Evolutionary conservation across 2,797 vertebrate species (phyloP).

Genomic region (Euthynnus affinis): DNA sequence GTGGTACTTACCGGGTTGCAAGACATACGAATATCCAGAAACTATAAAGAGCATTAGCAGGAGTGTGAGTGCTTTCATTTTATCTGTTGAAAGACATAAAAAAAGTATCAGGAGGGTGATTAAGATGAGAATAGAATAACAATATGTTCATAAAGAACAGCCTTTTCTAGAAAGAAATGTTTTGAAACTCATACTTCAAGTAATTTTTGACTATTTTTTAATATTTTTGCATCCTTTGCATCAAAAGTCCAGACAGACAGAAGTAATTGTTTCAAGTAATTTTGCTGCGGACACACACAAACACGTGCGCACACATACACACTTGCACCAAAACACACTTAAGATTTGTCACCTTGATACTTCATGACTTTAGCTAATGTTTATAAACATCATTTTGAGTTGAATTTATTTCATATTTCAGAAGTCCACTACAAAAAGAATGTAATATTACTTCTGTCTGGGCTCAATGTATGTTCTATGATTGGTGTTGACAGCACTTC

Average conservation of each 20-base stretch:
- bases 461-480: not conserved
- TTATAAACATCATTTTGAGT: not conserved
- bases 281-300: no score
- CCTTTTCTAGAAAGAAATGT: not conserved
- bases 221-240: not conserved
- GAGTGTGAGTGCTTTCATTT: conserved; percentile 74
- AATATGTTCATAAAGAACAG: not conserved
- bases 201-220: not conserved
- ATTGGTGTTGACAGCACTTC: not conserved
- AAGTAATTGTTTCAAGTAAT: no score
- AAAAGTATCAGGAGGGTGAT: not conserved
- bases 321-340: no score
- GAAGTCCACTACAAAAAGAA: not conserved
- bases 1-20: conserved; percentile 78
- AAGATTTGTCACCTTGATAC: not conserved
- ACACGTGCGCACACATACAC: no score
- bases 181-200: not conserved
- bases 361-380: not conserved
- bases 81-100: conserved; percentile 46
- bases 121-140: not conserved
- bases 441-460: not conserved
- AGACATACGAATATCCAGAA: conserved; percentile 56
- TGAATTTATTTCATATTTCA: not conserved
- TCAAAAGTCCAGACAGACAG: no score
- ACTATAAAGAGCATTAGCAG: conserved; percentile 64